These are phyloP conservation scores for Tursiops truncatus DNA, from an alignment of 2,113 vertebrate species.

Conservation along the genomic window DNA sequence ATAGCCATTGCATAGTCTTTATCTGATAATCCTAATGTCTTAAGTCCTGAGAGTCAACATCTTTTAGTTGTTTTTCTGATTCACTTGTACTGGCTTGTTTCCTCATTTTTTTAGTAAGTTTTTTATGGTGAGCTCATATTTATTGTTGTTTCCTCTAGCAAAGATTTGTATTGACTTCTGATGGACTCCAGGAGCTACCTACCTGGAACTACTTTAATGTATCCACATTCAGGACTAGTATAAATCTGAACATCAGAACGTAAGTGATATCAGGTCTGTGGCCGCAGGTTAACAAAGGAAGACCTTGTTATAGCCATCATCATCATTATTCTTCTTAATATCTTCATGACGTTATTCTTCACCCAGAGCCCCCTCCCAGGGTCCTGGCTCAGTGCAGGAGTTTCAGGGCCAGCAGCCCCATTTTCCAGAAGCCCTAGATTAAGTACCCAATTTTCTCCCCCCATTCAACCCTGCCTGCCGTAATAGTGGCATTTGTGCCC, in stretches of 20 bases:
- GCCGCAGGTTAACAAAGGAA: neutral
- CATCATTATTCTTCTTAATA: neutral
- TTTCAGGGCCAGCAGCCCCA: neutral
- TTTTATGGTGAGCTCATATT: constrained; percentile 6
- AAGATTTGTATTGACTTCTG: neutral
- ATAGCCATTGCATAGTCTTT: neutral
- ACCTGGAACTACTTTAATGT: constrained; percentile 1
- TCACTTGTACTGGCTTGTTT: neutral
- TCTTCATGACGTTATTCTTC: neutral
- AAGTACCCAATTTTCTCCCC: neutral
- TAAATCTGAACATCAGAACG: neutral
- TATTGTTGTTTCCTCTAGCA: constrained; percentile 17
- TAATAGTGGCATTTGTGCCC: neutral
- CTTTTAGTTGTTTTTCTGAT: neutral
- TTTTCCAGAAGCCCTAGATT: neutral
- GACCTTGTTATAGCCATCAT: neutral
- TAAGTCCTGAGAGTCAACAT: neutral
- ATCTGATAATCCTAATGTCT: neutral
- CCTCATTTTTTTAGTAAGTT: neutral
- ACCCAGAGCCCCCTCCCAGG: neutral
- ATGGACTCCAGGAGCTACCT: neutral
- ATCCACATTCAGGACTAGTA: neutral
- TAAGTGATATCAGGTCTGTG: neutral
- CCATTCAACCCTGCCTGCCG: neutral
- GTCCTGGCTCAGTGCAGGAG: neutral